Conservation (phyloP, 1,140 invertebrate genomes). For the Amphibalanus amphitrite region DNA sequence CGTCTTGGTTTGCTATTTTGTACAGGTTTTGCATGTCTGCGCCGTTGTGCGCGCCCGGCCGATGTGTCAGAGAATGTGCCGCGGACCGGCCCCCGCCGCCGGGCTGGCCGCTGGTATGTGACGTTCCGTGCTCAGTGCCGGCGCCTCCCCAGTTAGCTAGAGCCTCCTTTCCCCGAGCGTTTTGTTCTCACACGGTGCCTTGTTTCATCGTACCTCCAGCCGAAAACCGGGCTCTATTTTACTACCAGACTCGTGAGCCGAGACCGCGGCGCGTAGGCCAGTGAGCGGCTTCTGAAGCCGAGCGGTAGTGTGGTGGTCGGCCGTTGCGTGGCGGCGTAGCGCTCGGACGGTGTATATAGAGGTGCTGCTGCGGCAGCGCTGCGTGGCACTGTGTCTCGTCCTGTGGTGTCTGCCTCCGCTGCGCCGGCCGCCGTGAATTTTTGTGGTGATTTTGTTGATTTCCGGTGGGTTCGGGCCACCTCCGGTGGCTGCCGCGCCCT, state of each 20-base stretch:
- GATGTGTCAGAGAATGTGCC: too few species aligned
- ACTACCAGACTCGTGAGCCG: neutral
- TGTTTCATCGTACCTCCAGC: neutral
- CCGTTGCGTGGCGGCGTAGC: too few species aligned
- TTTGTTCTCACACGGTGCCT: neutral
- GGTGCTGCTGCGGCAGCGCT: neutral
- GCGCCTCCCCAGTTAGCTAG: neutral
- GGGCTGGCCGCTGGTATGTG: too few species aligned
- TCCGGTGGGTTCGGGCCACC: too few species aligned
- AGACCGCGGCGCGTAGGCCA: neutral
- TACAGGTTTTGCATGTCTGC: too few species aligned
- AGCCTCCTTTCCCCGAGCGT: neutral
- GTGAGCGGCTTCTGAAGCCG: neutral
- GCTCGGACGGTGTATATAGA: neutral
- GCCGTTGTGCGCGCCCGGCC: too few species aligned
- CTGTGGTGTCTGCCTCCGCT: neutral
- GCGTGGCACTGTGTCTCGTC: neutral
- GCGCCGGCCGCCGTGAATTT: neutral
- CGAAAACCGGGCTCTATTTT: neutral
- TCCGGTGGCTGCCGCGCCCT: too few species aligned
- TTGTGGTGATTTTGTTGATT: too few species aligned
- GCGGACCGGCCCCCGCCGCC: too few species aligned
- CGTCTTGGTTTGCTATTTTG: too few species aligned
- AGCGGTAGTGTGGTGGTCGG: neutral
- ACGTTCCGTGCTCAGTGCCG: too few species aligned